Conservation (phyloP, 2,113 vertebrate species). For the Bombycilla garrulus region DNA sequence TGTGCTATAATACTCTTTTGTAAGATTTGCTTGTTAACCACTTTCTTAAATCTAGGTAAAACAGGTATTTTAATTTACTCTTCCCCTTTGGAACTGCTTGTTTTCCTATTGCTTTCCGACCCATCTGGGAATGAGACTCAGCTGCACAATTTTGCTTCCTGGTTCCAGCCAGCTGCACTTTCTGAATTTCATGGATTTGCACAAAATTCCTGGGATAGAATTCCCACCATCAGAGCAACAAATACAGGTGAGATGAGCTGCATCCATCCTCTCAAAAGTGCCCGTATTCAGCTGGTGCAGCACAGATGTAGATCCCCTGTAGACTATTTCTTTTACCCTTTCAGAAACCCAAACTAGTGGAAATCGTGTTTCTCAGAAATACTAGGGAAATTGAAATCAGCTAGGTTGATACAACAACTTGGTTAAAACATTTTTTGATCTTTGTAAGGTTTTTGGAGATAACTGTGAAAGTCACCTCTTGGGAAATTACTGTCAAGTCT, state of each 20-base stretch:
- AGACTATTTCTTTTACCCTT: neutral
- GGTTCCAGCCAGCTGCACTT: neutral
- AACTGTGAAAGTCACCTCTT: neutral
- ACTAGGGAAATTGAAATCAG: neutral
- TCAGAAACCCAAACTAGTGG: neutral
- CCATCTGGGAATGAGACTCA: neutral
- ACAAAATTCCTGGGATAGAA: neutral
- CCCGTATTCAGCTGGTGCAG: rapidly evolving
- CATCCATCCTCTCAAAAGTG: neutral
- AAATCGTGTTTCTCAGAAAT: neutral
- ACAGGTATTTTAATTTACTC: neutral
- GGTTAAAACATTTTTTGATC: neutral
- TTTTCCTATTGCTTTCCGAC: neutral
- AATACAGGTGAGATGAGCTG: neutral
- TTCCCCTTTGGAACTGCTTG: neutral
- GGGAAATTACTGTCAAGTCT: neutral
- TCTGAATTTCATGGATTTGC: neutral
- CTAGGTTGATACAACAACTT: neutral
- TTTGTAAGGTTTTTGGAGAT: neutral
- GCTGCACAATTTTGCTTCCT: neutral
- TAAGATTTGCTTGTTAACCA: conserved; percentile 14
- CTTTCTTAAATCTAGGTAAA: conserved; percentile 31
- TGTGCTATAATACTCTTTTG: neutral
- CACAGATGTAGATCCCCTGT: neutral
- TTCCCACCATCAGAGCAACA: neutral